phyloP scores from a whole-genome alignment of 2,888 invertebrate genomes.

The Aproaerema taeniolella region DNA sequence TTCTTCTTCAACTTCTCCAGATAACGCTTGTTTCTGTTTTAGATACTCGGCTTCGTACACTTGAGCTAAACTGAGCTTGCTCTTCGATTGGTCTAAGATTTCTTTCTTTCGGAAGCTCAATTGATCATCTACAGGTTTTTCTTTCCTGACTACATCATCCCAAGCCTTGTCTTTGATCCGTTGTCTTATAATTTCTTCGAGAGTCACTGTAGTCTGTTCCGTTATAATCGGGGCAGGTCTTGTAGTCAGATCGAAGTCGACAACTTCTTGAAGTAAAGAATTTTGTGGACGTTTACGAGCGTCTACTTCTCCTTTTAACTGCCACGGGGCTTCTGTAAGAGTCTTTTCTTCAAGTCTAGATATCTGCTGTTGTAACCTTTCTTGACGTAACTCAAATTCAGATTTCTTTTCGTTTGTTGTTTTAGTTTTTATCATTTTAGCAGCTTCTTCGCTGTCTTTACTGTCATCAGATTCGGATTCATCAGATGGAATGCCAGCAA shows the following conservation, averaged over 20 bases:
- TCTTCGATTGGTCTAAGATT: slow-evolving; percentile 94
- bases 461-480: slow-evolving; percentile 33
- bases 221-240: slow-evolving; percentile 95
- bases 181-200: slow-evolving; percentile 94
- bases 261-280: slow-evolving; percentile 92
- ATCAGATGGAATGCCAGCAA: slow-evolving; percentile 38
- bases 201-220: slow-evolving; percentile 88
- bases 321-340: slow-evolving; percentile 93
- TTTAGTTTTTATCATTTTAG: slow-evolving; percentile 23
- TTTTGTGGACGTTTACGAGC: slow-evolving; percentile 90
- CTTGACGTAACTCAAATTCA: slow-evolving; percentile 85
- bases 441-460: slow-evolving; percentile 34
- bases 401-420: slow-evolving; percentile 71
- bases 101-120: slow-evolving; percentile 91
- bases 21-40: slow-evolving; percentile 78
- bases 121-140: slow-evolving; percentile 89
- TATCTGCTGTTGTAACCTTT: slow-evolving; percentile 82
- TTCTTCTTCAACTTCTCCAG: slow-evolving; percentile 77
- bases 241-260: slow-evolving; percentile 91
- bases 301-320: slow-evolving; percentile 92
- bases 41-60: slow-evolving; percentile 95
- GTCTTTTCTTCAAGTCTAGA: slow-evolving; percentile 83
- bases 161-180: slow-evolving; percentile 95
- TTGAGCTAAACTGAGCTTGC: slow-evolving; percentile 94
- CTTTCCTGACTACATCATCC: slow-evolving; percentile 94